Evolutionary conservation across 2,888 invertebrate species (phyloP).

Genomic region (Emmelina monodactyla): DNA sequence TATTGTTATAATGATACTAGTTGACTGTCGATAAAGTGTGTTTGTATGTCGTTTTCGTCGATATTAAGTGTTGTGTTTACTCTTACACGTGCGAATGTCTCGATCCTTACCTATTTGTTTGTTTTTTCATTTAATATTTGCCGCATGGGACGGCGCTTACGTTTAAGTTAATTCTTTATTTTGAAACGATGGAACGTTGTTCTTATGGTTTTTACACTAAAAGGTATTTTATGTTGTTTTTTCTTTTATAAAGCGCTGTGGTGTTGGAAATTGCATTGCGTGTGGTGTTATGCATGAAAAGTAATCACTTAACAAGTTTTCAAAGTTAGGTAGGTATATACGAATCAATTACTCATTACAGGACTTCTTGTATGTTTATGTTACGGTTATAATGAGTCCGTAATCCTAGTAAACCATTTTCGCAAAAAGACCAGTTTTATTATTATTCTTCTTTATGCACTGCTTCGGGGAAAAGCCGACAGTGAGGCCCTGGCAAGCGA

Average conservation of each 20-base stretch:
- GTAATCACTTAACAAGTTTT: too few species aligned
- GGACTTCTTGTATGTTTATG: too few species aligned
- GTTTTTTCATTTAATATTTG: constrained; percentile 55
- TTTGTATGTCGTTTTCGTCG: constrained; percentile 66
- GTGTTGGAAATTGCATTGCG: constrained; percentile 51
- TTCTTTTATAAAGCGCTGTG: constrained; percentile 52
- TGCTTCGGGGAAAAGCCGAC: too few species aligned
- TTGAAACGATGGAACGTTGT: constrained; percentile 80
- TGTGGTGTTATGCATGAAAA: too few species aligned
- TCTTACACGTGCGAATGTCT: constrained; percentile 66
- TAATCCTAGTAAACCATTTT: too few species aligned
- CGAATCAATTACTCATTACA: too few species aligned
- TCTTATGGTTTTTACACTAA: constrained; percentile 82
- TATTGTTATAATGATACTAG: constrained; percentile 59
- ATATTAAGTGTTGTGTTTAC: constrained; percentile 65
- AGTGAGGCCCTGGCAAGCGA: constrained; percentile 41
- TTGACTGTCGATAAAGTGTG: constrained; percentile 65
- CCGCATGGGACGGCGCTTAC: constrained; percentile 63
- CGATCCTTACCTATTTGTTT: constrained; percentile 59
- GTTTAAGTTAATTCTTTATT: constrained; percentile 65
- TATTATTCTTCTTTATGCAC: too few species aligned
- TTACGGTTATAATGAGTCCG: too few species aligned
- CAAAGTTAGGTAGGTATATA: too few species aligned
- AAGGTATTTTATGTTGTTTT: constrained; percentile 75
- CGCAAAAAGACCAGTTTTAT: too few species aligned